Base-by-base conservation (phyloP, 2,888 invertebrate species). In the Lasioglossum vierecki region DNA sequence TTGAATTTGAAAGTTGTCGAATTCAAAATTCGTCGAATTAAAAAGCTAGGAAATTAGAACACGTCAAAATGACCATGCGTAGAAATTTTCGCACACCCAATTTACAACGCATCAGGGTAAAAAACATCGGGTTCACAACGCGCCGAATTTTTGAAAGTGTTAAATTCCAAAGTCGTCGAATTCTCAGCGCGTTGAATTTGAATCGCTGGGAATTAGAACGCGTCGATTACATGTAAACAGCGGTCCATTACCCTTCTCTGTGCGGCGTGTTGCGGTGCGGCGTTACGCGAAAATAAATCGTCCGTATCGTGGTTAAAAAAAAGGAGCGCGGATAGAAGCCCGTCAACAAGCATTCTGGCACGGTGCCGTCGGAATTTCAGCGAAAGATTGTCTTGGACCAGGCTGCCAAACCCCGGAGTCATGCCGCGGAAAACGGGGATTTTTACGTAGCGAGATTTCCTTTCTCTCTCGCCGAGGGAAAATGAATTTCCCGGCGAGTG, bases 261-360 rank as follows among this genome's bases (percentile, higher is more conserved):
- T 49, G 8, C 8, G 41, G 53, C 53, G 46, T 15, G 83, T n/a
- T 63, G 30, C 70, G 60, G 41, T 46, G 77, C 39, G 74, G 57
- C 70, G 73, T 82, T 76, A 78, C 77, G 76, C 76, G 79, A 39
- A 74, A 70, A 86, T 86, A 86, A 86, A 80, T 86, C 79, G 79
- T 74, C 72, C 44, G 70, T 30, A 49, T 30, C 73, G 70, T n/a
- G 46, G 39, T n/a, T 5, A n/a, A 26, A 60, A 60, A 35, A 85
- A 79, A 76, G 49, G 77, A 35, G 78, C 76, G 75, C 44, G 53
- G 78, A 80, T 39, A 41, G 76, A 82, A 78, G 74, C 87, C 87
- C 87, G 90, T 91, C 91, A 91, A 91, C 91, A 90, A 87, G 88
- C 82, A 84, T 63, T 60, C 90, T 92, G 91, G 91, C 92, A 91